Evolutionary conservation across 1,140 invertebrate species (phyloP).

Genomic region (Diachasmimorpha longicaudata): DNA sequence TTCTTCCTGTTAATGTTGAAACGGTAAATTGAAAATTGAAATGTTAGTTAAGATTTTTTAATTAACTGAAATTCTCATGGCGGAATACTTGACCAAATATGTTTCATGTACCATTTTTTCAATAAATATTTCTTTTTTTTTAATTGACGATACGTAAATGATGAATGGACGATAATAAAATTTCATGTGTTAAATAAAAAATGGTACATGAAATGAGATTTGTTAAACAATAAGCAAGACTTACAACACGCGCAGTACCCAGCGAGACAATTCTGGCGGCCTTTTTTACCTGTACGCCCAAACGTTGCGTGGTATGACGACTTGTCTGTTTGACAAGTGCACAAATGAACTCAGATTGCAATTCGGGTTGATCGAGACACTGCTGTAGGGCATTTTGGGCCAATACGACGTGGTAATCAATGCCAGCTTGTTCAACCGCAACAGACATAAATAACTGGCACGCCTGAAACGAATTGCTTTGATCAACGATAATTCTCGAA

Average conservation of each 20-base stretch:
- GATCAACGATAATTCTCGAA: not conserved
- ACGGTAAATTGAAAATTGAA: slow-evolving; percentile 11
- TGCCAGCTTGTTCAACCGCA: slow-evolving; percentile 90
- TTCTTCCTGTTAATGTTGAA: not conserved
- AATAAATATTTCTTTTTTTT: slow-evolving; percentile 3
- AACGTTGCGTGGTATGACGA: slow-evolving; percentile 79
- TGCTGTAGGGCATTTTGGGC: slow-evolving; percentile 93
- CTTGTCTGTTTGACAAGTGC: slow-evolving; percentile 92
- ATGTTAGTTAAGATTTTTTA: slow-evolving; percentile 17
- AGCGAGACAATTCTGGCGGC: slow-evolving; percentile 63
- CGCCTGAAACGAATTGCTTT: slow-evolving; percentile 68
- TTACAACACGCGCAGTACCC: slow-evolving; percentile 67
- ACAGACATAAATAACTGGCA: slow-evolving; percentile 94
- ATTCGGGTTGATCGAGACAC: slow-evolving; percentile 85
- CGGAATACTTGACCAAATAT: slow-evolving; percentile 61
- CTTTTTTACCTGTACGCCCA: slow-evolving; percentile 89
- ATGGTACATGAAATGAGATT: slow-evolving; percentile 55
- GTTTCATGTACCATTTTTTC: slow-evolving; percentile 55
- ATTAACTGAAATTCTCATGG: slow-evolving; percentile 1
- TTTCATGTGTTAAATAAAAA: slow-evolving; percentile 30
- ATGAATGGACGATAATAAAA: slow-evolving; percentile 1
- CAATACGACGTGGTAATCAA: slow-evolving; percentile 94
- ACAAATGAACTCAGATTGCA: slow-evolving; percentile 91
- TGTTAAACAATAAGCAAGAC: slow-evolving; percentile 65
- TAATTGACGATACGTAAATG: not conserved